A percentile compares a stretch with the other conserved stretches of the same genome.
These are phyloP conservation scores for Sesia bembeciformis DNA, from an alignment of 2,888 invertebrate species.

Conservation along the genomic window DNA sequence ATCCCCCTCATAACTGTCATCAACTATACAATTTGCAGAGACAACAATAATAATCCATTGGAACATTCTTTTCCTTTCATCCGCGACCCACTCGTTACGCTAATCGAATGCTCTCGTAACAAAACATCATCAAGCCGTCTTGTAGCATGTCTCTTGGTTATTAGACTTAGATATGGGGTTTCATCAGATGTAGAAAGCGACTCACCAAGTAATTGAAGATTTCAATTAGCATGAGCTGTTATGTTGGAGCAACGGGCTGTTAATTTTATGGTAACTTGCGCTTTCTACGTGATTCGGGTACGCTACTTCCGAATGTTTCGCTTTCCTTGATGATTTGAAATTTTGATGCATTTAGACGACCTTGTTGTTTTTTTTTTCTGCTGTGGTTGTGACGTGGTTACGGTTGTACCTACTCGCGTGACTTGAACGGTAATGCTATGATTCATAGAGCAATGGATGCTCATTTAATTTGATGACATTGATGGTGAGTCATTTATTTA, in stretches of 20 bases:
- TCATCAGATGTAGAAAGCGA: slow-evolving; percentile 21
- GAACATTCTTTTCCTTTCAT: slow-evolving; percentile 8
- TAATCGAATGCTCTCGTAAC: slow-evolving; percentile 13
- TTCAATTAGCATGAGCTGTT: slow-evolving; percentile 52
- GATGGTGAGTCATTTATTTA: background rate
- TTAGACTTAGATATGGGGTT: slow-evolving; percentile 33
- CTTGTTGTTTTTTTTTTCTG: slow-evolving; percentile 12
- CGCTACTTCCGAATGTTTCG: slow-evolving; percentile 37
- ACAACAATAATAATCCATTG: slow-evolving; percentile 7
- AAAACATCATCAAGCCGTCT: slow-evolving; percentile 4
- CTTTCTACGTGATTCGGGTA: slow-evolving; percentile 53
- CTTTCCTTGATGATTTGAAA: slow-evolving; percentile 39
- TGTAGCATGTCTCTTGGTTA: slow-evolving; percentile 31
- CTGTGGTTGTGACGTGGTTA: slow-evolving; percentile 1
- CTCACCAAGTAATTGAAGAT: slow-evolving; percentile 41
- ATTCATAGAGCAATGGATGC: slow-evolving; percentile 23
- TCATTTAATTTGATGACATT: background rate
- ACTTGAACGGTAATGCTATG: slow-evolving; percentile 41
- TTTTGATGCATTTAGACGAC: slow-evolving; percentile 31
- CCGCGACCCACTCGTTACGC: slow-evolving; percentile 13
- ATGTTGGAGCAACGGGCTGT: slow-evolving; percentile 35
- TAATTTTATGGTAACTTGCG: slow-evolving; percentile 51
- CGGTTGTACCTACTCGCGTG: slow-evolving; percentile 34
- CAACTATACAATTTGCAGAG: slow-evolving; percentile 3
- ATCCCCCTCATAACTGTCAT: too few species aligned